These are phyloP conservation scores for Tetragonula clypearis DNA, from an alignment of 1,140 invertebrate species.

Conservation along the genomic window DNA sequence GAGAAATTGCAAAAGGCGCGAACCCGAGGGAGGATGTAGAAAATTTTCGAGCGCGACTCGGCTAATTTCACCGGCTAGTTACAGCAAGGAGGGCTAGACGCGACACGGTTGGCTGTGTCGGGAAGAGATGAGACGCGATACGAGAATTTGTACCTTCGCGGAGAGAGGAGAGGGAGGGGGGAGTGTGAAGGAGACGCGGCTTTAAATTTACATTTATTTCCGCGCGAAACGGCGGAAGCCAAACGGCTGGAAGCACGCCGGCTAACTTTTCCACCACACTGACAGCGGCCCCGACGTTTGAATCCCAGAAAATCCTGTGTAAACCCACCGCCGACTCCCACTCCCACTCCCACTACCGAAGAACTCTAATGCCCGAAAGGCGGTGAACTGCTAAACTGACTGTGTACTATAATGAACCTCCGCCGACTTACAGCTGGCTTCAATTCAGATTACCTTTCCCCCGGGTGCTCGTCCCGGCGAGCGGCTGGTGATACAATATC, in stretches of 20 bases:
- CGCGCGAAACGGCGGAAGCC: constrained; percentile 63
- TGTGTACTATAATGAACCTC: constrained; percentile 40
- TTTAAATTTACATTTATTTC: constrained; percentile 68
- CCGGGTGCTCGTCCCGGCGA: not conserved
- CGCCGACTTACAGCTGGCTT: not conserved
- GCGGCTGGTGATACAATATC: not conserved
- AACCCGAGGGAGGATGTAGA: too few species aligned
- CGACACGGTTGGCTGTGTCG: not conserved
- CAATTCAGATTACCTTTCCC: constrained; percentile 1
- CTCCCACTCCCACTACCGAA: constrained; percentile 28
- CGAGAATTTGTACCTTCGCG: constrained; percentile 47
- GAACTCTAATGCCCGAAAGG: constrained; percentile 60
- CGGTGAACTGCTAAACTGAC: constrained; percentile 54
- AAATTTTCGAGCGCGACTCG: not conserved
- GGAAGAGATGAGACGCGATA: not conserved
- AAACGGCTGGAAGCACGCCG: constrained; percentile 58
- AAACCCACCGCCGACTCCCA: constrained; percentile 42
- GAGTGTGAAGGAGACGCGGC: constrained; percentile 44
- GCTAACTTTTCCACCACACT: constrained; percentile 62
- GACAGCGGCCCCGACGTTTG: constrained; percentile 60
- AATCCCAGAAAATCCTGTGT: constrained; percentile 65
- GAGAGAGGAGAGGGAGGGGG: too few species aligned
- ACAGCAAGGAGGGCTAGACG: not conserved
- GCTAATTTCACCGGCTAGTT: constrained; percentile 5
- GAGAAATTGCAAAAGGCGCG: not conserved